Evolutionary conservation across 2,797 vertebrate genomes (phyloP), one percentile per base, ranked within the genome.

Genomic region (Mus minutoides): DNA sequence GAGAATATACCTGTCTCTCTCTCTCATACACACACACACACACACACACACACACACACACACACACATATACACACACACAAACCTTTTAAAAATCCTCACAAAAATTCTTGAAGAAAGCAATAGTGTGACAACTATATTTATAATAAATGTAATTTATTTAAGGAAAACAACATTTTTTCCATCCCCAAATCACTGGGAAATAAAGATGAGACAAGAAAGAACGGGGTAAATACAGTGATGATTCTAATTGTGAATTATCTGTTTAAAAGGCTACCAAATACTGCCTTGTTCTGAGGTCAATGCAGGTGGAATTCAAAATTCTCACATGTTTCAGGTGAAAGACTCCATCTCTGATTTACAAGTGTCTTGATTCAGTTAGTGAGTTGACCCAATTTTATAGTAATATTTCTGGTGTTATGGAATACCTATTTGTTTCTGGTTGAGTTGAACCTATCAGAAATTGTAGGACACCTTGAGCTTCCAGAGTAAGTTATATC

Each of bases 141-240:
- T 82, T 83, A 13, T 88, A 56, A 71, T 9, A 22, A 88, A 87
- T 21, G 46, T 34, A 56, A 37, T 95, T 95, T 97, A 93, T 94
- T 96, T 90, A 58, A 89, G 14, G 52, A 10, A 79, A 87, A 90
- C 21, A 77, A 43, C 16, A 64, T 83, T 54, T 52, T 67, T 89
- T 17, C 64, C 79, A 37, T 6, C 69, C 26, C 6, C n/a, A 29
- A 69, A 73, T 29, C 31, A 80, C 31, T 76, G 43, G 40, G 31
- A 40, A 64, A 43, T 84, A 56, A 79, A 12, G 46, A 9, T 14
- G 6, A 92, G 77, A 77, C 31, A 26, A 80, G 8, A 10, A 37
- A 60, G 11, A 46, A 24, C 2, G 54, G 1, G 10, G 43, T 1
- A 49, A 90, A 64, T 34, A 7, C 0, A 52, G 3, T 16, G 7